Percentiles rank a stretch among this genome's conserved stretches.
Conservation (phyloP, 2,888 invertebrate genomes). For the Megaustenia siamemsis region DNA sequence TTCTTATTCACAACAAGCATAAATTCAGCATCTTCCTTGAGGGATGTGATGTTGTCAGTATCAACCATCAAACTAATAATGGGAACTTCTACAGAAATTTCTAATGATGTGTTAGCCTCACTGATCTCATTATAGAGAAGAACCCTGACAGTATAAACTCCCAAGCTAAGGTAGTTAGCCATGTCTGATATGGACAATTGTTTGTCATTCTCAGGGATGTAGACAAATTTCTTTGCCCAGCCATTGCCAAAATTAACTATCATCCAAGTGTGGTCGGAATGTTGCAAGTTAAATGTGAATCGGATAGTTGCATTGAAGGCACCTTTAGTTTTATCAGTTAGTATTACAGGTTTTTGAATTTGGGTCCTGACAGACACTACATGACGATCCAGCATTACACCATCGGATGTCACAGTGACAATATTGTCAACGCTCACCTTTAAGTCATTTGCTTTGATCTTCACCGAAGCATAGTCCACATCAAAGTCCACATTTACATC, state of each 20-base stretch:
- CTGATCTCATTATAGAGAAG: constrained; percentile 73
- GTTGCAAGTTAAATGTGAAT: constrained; percentile 65
- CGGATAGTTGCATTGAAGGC: constrained; percentile 67
- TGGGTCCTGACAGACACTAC: constrained; percentile 63
- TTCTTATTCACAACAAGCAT: constrained; percentile 70
- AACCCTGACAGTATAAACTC: constrained; percentile 68
- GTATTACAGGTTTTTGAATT: constrained; percentile 60
- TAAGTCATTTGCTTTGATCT: constrained; percentile 1
- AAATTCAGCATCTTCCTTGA: constrained; percentile 65
- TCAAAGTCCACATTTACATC: constrained; percentile 36
- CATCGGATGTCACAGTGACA: constrained; percentile 45
- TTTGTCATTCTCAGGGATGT: constrained; percentile 61
- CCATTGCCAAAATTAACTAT: constrained; percentile 72
- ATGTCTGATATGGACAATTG: constrained; percentile 60
- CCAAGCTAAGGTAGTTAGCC: constrained; percentile 66
- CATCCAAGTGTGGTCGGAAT: constrained; percentile 69
- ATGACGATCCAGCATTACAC: constrained; percentile 49
- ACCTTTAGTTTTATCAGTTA: constrained; percentile 58
- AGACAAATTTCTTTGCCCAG: constrained; percentile 64
- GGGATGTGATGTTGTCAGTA: constrained; percentile 66
- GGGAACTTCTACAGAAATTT: constrained; percentile 76
- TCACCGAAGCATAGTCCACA: neutral
- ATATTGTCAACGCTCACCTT: constrained; percentile 50
- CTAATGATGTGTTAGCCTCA: constrained; percentile 55
- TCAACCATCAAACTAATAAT: constrained; percentile 62